Evolutionary conservation across 2,888 invertebrate genomes (phyloP).

Genomic region (Stenchaetothrips biformis): DNA sequence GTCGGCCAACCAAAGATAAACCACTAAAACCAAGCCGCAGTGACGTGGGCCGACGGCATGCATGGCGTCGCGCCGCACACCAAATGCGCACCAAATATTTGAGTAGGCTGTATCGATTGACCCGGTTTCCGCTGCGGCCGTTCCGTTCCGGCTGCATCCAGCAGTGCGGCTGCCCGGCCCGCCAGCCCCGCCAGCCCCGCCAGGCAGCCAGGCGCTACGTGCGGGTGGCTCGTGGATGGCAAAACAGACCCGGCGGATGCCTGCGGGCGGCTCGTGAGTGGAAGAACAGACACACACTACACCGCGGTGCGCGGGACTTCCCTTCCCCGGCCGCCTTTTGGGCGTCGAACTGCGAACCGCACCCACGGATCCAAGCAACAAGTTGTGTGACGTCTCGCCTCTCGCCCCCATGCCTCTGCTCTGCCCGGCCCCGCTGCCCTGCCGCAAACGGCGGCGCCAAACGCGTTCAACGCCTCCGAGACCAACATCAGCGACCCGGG

Average conservation of each 20-base stretch:
- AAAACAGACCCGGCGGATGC: no score
- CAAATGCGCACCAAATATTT: conserved; percentile 22
- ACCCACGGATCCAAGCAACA: neutral
- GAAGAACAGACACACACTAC: neutral
- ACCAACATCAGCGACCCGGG: no score
- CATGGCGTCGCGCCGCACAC: neutral
- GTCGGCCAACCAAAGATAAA: no score
- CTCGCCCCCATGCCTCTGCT: neutral
- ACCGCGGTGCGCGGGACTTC: neutral
- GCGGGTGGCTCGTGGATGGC: no score
- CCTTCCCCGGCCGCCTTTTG: neutral
- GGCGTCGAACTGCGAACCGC: neutral
- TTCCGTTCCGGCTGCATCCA: neutral
- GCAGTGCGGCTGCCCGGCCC: neutral
- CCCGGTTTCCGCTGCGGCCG: neutral
- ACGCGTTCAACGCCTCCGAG: no score
- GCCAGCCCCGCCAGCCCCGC: neutral
- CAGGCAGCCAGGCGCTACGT: neutral
- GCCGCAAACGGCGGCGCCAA: no score
- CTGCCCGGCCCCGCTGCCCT: neutral
- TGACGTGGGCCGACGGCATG: neutral
- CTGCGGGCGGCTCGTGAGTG: neutral
- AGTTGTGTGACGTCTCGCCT: neutral
- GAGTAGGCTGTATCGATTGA: conserved; percentile 24
- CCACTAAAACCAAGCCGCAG: neutral